phyloP scores from a whole-genome alignment of 2,888 invertebrate species.

The Pristionchus entomophagus region DNA sequence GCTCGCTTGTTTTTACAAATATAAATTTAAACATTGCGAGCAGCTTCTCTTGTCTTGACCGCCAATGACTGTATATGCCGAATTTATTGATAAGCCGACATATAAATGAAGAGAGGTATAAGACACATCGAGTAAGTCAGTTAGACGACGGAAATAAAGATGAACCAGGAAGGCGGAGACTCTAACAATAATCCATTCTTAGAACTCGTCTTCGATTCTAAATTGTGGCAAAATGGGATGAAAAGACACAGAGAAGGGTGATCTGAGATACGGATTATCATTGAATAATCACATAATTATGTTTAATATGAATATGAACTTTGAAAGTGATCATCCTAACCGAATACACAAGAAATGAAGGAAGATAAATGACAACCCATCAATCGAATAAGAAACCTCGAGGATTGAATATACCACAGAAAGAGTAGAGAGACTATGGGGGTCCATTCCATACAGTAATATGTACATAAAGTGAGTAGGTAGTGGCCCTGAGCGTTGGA shows the following conservation, averaged over 20 bases:
- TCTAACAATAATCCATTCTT: background rate
- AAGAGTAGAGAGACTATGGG: background rate
- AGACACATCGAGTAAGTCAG: too few species aligned
- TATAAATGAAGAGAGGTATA: too few species aligned
- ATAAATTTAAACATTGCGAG: too few species aligned
- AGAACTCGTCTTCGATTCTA: background rate
- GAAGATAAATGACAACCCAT: too few species aligned
- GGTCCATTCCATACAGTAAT: background rate
- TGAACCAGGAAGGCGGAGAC: background rate
- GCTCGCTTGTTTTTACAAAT: too few species aligned
- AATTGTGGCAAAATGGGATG: background rate
- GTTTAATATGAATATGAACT: too few species aligned
- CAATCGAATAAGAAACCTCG: background rate
- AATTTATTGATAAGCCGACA: too few species aligned
- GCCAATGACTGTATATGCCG: too few species aligned
- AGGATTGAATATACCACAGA: background rate
- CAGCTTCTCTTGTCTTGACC: too few species aligned
- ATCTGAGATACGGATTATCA: background rate
- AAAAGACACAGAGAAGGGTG: background rate
- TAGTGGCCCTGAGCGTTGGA: background rate
- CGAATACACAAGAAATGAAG: background rate
- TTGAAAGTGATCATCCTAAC: background rate
- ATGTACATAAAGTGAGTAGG: background rate
- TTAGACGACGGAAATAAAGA: background rate
- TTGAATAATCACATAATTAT: background rate